Evolutionary conservation across 2,888 invertebrate genomes (phyloP).

Genomic region (Ormyrus rosae): DNA sequence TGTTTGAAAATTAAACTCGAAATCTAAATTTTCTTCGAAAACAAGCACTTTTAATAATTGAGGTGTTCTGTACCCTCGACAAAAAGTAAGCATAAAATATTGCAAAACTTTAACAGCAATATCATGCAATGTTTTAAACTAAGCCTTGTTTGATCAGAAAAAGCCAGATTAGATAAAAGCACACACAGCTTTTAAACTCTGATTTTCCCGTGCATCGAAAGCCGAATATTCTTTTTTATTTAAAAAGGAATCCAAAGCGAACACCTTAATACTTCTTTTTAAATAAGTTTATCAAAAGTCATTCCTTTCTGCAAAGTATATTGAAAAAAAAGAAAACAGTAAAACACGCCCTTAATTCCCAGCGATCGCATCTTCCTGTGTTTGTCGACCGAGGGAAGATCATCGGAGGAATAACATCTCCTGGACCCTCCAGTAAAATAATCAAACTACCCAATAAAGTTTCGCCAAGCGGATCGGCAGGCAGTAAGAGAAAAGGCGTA

Average conservation of each 20-base stretch:
- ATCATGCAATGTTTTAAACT: neutral
- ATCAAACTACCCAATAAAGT: neutral
- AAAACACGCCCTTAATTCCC: too few relatives aligned
- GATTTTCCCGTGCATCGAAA: neutral
- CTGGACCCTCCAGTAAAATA: neutral
- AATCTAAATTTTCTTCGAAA: too few relatives aligned
- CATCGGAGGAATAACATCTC: neutral
- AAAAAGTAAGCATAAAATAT: too few relatives aligned
- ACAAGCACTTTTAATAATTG: too few relatives aligned
- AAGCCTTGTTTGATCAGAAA: neutral
- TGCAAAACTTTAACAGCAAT: neutral
- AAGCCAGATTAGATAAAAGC: constrained; percentile 9
- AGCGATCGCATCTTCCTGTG: too few relatives aligned
- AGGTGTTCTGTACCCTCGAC: too few relatives aligned
- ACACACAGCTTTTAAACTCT: neutral
- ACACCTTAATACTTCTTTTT: too few relatives aligned
- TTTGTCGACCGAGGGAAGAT: too few relatives aligned
- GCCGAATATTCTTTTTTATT: too few relatives aligned
- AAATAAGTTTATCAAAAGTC: neutral
- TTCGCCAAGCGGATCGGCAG: neutral
- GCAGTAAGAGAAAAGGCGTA: neutral
- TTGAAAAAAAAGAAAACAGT: too few relatives aligned
- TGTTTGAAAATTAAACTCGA: too few relatives aligned
- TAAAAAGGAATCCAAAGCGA: too few relatives aligned
- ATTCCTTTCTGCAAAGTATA: neutral